Base-by-base conservation (phyloP, 2,797 vertebrate species). In the Betta splendens region DNA sequence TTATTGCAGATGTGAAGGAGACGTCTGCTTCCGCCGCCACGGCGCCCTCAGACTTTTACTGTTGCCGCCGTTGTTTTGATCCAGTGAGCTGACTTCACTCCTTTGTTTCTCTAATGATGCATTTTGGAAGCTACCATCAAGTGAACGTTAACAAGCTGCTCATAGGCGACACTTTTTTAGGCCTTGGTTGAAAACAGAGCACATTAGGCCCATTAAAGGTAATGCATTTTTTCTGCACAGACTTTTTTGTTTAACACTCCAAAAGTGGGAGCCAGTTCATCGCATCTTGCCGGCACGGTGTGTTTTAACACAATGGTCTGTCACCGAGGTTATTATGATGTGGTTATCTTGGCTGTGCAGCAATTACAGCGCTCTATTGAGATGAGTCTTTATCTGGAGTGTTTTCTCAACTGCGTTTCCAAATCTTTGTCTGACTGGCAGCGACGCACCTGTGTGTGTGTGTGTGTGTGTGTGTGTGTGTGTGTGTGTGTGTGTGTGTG, bases 1-100 rank as follows among this genome's bases (percentile, higher is more conserved):
- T 63, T 70, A 64, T 65, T 79, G 64, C 57, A 60, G 63, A 59
- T 53, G 55, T 69, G 42, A 68, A 11, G 33, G 56, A 52, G 62
- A 54, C 55, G n/a, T n/a, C n/a, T n/a, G n/a, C n/a, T n/a, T n/a
- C n/a, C n/a, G n/a, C n/a, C n/a, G n/a, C n/a, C n/a, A n/a, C n/a
- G n/a, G n/a, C n/a, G n/a, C n/a, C n/a, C n/a, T n/a, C n/a, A n/a
- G n/a, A n/a, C n/a, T n/a, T n/a, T n/a, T n/a, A n/a, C 17, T 26
- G 46, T 61, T 39, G 10, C n/a, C n/a, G n/a, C 17, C 26, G 46
- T 61, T 39, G 10, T 35, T 47, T 15, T 20, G 31, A 29, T 26
- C 26, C 28, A 7, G 11, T 5, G 26, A 2, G 5, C 9, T 49
- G 11, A 15, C 7, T 44, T 47, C 7, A 43, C 53, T 58, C 25